Conservation (phyloP, 2,888 invertebrate genomes). For the Saturnia japonica region DNA sequence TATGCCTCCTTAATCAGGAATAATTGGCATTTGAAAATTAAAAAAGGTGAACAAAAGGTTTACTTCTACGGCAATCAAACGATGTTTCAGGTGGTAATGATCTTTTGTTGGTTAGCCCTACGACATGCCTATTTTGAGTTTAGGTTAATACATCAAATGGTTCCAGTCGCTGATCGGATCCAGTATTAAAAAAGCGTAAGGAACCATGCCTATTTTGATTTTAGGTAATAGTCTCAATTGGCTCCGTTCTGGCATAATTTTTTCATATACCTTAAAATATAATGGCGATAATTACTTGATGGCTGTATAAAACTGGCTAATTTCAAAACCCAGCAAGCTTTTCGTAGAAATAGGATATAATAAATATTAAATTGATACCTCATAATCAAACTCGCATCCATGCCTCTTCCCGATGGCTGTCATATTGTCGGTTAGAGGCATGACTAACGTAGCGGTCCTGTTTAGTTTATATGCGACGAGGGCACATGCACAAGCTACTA, state of each 20-base stretch:
- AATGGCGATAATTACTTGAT: background rate
- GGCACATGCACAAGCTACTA: conserved; percentile 84
- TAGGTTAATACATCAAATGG: background rate
- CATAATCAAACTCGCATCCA: conserved; percentile 76
- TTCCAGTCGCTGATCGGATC: background rate
- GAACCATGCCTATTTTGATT: too few relatives aligned
- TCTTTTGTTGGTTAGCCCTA: too few relatives aligned
- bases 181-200: background rate
- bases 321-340: background rate
- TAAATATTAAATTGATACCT: conserved; percentile 49
- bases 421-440: conserved; percentile 86
- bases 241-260: background rate
- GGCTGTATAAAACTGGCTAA: background rate
- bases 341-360: background rate
- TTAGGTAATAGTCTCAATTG: too few relatives aligned
- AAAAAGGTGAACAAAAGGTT: too few relatives aligned
- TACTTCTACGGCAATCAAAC: too few relatives aligned
- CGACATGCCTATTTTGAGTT: background rate
- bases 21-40: too few relatives aligned
- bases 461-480: conserved; percentile 84
- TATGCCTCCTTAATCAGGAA: too few relatives aligned
- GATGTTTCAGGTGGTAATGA: too few relatives aligned
- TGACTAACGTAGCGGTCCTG: conserved; percentile 83
- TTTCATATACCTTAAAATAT: too few relatives aligned
- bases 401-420: conserved; percentile 80